Conservation (phyloP, 2,113 vertebrate genomes). For the Mus spicilegus region DNA sequence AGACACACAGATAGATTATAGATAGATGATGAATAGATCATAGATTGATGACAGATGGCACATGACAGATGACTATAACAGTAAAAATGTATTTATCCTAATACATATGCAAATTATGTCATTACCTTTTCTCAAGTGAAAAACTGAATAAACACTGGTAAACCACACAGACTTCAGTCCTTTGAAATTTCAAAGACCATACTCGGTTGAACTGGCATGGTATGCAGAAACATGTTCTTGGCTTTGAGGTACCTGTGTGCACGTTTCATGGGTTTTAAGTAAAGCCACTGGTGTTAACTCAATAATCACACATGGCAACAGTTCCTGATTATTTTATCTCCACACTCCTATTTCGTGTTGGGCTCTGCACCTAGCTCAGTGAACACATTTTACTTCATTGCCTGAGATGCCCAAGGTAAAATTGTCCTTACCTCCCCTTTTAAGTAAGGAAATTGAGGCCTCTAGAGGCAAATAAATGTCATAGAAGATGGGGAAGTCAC, state of each 20-base stretch:
- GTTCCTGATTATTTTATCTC: constrained; percentile 38
- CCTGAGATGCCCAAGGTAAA: not conserved
- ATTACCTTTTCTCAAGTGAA: not conserved
- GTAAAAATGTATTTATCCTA: not conserved
- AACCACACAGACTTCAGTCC: not conserved
- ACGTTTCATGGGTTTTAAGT: not conserved
- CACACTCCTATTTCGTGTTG: not conserved
- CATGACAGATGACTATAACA: no score
- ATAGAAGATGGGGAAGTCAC: not conserved
- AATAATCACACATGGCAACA: not conserved
- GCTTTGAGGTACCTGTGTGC: not conserved
- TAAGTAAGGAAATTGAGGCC: not conserved
- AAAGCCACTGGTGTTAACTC: not conserved
- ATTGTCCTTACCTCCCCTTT: not conserved
- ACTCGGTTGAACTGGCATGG: not conserved
- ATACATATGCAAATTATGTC: constrained; percentile 3
- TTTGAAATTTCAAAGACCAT: not conserved
- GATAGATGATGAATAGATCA: not conserved
- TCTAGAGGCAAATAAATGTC: not conserved
- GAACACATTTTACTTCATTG: not conserved
- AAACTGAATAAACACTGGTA: not conserved
- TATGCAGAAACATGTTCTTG: not conserved
- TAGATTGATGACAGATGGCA: not conserved
- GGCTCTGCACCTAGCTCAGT: not conserved
- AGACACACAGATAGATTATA: no score